Evolutionary conservation across 2,797 vertebrate species (phyloP), one percentile per base, ranked within the genome.

Genomic region (Zalophus californianus): DNA sequence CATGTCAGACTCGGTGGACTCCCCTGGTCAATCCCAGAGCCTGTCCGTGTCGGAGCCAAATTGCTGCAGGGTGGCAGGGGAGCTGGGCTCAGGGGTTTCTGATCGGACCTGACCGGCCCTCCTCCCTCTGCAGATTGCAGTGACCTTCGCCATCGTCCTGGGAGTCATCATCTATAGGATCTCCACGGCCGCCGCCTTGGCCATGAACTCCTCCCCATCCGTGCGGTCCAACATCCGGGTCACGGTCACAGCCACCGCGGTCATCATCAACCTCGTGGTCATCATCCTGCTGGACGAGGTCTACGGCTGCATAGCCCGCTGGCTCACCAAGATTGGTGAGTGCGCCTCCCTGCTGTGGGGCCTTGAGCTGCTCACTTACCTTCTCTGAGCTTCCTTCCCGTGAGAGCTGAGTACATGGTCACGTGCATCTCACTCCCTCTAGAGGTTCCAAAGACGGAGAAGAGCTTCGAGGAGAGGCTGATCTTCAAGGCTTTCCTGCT

Each of bases 401-500:
- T 0, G 82, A 7, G 6, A 27, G 25, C 12, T 0, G 0, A 3
- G n/a, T 1, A 12, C 0, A 50, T 0, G 20, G 38, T 6, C 48
- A 0, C 3, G 0, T 3, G 16, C 5, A 0, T 96, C 78, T 83
- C 94, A 0, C 98, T 94, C 62, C 38, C 98, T 98, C 87, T 98
- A 99, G 99, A 99, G 99, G 99, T 99, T 66, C 99, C 99, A 75
- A 99, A 99, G 99, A 99, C 99, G 0, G 99, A 99, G 98, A 99
- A 99, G 98, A 99, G 99, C 97, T 99, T 99, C 0, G 99, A 99
- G 94, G 99, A 99, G 94, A 98, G 99, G 44, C 99, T 99, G 93
- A 99, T 99, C 98, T 99, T 99, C 96, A 99, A 99, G 98, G 99
- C 99, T 1, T 99, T 99, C 95, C 98, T 99, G 96, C 97, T 99